These are phyloP conservation scores for Fabriciana adippe DNA, from an alignment of 2,888 invertebrate genomes.

Conservation along the genomic window DNA sequence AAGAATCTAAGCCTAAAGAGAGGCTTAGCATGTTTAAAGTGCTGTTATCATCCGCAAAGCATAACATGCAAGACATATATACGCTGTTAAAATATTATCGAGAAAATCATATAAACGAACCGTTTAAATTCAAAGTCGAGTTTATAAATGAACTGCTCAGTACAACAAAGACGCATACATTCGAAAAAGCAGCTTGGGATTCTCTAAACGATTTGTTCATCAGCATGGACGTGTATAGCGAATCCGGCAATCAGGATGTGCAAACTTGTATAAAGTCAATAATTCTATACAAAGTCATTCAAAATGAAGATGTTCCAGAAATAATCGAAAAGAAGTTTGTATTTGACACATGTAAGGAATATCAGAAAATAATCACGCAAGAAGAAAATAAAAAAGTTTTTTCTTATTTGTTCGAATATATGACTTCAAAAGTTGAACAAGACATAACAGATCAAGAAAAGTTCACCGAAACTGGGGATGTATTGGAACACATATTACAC, in stretches of 20 bases:
- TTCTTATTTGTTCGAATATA: slow-evolving; percentile 50
- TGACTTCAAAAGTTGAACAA: slow-evolving; percentile 45
- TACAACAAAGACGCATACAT: slow-evolving; percentile 47
- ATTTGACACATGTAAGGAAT: slow-evolving; percentile 49
- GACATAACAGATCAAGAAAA: slow-evolving; percentile 45
- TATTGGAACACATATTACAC: slow-evolving; percentile 45
- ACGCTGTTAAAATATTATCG: slow-evolving; percentile 53
- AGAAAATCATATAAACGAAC: slow-evolving; percentile 56
- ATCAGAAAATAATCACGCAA: slow-evolving; percentile 47
- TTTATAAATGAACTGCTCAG: slow-evolving; percentile 52
- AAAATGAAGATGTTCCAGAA: slow-evolving; percentile 52
- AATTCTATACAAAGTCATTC: slow-evolving; percentile 52
- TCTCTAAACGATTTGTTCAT: slow-evolving; percentile 55
- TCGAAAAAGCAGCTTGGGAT: slow-evolving; percentile 56
- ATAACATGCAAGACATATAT: slow-evolving; percentile 49
- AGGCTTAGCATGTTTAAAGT: slow-evolving; percentile 51
- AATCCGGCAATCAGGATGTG: slow-evolving; percentile 48
- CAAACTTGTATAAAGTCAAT: slow-evolving; percentile 53
- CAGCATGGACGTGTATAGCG: slow-evolving; percentile 53
- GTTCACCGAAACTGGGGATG: slow-evolving; percentile 40
- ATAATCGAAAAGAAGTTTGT: slow-evolving; percentile 52
- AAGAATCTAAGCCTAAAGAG: slow-evolving; percentile 54
- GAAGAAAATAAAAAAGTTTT: slow-evolving; percentile 55
- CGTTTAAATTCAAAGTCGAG: slow-evolving; percentile 43
- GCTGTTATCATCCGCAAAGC: slow-evolving; percentile 50